Evolutionary conservation across 2,888 invertebrate species (phyloP).

Genomic region (Dendrolimus pini): DNA sequence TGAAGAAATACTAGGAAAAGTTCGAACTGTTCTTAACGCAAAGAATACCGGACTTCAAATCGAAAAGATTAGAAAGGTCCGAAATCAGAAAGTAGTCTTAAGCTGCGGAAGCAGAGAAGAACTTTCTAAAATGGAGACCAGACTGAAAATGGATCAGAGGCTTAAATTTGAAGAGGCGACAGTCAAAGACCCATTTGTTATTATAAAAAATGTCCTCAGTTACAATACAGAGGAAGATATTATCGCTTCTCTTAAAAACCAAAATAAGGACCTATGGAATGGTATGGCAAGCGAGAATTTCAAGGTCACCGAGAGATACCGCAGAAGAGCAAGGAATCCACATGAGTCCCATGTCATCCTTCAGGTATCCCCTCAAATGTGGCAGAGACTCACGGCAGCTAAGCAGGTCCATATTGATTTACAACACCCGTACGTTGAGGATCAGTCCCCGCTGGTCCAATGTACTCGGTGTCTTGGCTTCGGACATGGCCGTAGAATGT

Average conservation of each 20-base stretch:
- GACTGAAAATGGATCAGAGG: background rate
- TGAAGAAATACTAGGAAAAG: background rate
- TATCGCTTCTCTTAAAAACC: no score
- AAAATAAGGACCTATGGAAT: background rate
- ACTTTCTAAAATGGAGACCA: background rate
- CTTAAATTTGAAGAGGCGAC: conserved; percentile 1
- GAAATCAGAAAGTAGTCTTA: conserved; percentile 7
- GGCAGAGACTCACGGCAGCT: conserved; percentile 2
- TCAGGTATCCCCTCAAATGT: conserved; percentile 7
- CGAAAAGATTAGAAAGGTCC: conserved; percentile 1
- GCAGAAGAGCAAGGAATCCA: conserved; percentile 8
- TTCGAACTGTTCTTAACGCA: background rate
- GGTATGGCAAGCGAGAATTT: background rate
- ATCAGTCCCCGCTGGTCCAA: conserved; percentile 15
- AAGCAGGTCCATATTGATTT: conserved; percentile 11
- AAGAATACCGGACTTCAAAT: background rate
- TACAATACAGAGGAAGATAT: no score
- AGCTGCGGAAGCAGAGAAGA: conserved; percentile 3
- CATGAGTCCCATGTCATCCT: conserved; percentile 9
- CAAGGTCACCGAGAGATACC: conserved; percentile 2
- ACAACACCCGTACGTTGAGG: conserved; percentile 6
- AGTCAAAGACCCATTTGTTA: conserved; percentile 3
- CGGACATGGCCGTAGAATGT: no score
- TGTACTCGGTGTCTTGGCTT: conserved; percentile 2
- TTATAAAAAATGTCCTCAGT: conserved; percentile 1